Percentiles rank a stretch among this genome's conserved stretches.
Evolutionary conservation across 1,140 invertebrate genomes (phyloP).

Genomic region (Papilio polytes): DNA sequence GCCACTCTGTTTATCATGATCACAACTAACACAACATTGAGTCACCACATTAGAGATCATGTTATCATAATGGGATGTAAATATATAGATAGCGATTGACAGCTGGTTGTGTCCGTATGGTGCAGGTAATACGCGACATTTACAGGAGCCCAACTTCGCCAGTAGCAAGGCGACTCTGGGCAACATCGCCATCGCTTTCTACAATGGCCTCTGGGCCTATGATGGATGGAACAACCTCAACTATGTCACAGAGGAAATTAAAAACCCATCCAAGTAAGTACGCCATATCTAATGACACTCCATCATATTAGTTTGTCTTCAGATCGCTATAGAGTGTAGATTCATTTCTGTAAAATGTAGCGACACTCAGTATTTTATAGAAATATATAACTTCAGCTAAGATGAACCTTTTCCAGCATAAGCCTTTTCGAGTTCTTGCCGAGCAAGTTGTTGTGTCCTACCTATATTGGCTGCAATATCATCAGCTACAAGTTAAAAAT

Average conservation of each 20-base stretch:
- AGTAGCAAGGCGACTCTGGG: constrained; percentile 92
- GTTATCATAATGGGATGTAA: constrained; percentile 63
- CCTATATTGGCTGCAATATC: background rate
- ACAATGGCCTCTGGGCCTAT: constrained; percentile 99
- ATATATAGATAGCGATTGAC: constrained; percentile 72
- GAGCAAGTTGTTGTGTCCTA: too few relatives aligned
- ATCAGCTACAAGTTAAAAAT: background rate
- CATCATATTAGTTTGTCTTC: background rate
- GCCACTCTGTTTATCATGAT: background rate
- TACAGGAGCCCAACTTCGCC: constrained; percentile 91
- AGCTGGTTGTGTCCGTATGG: constrained; percentile 80
- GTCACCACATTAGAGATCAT: constrained; percentile 41
- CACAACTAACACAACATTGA: constrained; percentile 10
- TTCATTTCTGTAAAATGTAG: background rate
- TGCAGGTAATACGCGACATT: constrained; percentile 94
- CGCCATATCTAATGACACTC: background rate
- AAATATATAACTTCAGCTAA: too few relatives aligned
- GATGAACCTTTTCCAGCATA: too few relatives aligned
- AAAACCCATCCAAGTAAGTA: constrained; percentile 96
- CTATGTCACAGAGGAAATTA: constrained; percentile 99
- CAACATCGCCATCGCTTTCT: constrained; percentile 97
- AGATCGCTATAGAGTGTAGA: background rate
- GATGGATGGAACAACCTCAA: constrained; percentile 99
- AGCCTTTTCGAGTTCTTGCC: too few relatives aligned
- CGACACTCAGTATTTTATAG: background rate